These are phyloP conservation scores for Habropoda laboriosa DNA, from an alignment of 1,140 invertebrate species.

Conservation along the genomic window DNA sequence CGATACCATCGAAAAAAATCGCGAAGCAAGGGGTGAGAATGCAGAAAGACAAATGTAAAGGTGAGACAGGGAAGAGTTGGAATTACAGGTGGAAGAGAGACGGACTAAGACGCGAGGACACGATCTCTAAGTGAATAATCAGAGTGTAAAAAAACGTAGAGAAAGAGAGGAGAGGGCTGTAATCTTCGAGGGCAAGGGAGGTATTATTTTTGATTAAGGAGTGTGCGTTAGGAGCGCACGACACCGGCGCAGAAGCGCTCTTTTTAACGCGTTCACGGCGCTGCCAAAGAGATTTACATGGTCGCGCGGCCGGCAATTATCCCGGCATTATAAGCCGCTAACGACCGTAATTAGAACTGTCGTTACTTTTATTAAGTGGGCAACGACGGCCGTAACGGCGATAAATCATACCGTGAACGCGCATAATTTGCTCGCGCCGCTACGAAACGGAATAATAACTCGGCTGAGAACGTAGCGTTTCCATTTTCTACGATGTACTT, in stretches of 20 bases:
- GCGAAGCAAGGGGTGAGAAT: too few relatives aligned
- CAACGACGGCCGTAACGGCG: constrained; percentile 34
- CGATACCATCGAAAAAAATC: too few relatives aligned
- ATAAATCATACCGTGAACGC: constrained; percentile 40
- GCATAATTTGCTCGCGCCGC: constrained; percentile 25
- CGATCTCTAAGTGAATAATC: background rate
- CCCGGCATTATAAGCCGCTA: constrained; percentile 36
- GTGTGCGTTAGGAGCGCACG: background rate
- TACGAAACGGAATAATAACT: constrained; percentile 27
- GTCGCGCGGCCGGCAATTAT: constrained; percentile 16
- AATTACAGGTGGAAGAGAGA: too few relatives aligned
- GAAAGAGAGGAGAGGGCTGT: background rate
- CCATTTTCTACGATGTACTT: background rate
- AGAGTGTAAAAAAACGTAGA: background rate
- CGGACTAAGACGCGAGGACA: background rate
- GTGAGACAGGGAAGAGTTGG: too few relatives aligned
- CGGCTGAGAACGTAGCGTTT: constrained; percentile 2
- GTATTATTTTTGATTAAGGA: background rate
- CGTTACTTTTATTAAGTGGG: constrained; percentile 48
- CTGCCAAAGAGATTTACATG: constrained; percentile 30
- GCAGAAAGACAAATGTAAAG: too few relatives aligned
- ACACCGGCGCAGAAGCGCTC: background rate
- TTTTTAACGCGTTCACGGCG: constrained; percentile 14
- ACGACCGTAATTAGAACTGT: constrained; percentile 50
- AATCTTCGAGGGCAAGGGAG: background rate